Conservation (phyloP, 2,113 vertebrate species). For the Promerops cafer region DNA sequence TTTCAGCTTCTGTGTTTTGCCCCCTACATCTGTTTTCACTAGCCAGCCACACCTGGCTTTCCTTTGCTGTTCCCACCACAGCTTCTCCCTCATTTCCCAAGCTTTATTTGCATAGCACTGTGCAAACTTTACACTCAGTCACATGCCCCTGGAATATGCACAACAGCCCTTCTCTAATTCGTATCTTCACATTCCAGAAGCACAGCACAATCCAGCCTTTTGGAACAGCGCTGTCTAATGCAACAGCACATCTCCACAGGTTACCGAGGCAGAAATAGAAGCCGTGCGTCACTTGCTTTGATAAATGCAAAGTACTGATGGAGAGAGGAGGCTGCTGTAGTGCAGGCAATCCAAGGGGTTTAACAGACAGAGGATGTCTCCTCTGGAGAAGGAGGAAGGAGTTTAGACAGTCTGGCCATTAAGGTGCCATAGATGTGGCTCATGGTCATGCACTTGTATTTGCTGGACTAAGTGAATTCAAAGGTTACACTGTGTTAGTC, state of each 20-base stretch:
- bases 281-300: background rate
- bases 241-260: background rate
- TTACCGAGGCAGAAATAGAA: background rate
- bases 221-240: background rate
- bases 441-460: background rate
- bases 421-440: background rate
- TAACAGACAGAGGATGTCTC: background rate
- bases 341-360: background rate
- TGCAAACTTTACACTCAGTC: background rate
- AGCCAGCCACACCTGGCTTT: background rate
- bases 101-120: background rate
- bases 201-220: background rate
- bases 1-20: background rate
- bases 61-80: background rate
- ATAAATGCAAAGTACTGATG: background rate
- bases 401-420: background rate
- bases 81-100: background rate
- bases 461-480: background rate
- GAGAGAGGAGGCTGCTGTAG: background rate
- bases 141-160: background rate
- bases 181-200: background rate
- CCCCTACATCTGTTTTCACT: background rate
- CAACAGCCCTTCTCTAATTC: background rate
- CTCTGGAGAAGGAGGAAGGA: background rate
- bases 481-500: background rate